A percentile compares a stretch with the other conserved stretches of the same genome.
Evolutionary conservation across 1,140 invertebrate genomes (phyloP).

Genomic region (Drosophila azteca): DNA sequence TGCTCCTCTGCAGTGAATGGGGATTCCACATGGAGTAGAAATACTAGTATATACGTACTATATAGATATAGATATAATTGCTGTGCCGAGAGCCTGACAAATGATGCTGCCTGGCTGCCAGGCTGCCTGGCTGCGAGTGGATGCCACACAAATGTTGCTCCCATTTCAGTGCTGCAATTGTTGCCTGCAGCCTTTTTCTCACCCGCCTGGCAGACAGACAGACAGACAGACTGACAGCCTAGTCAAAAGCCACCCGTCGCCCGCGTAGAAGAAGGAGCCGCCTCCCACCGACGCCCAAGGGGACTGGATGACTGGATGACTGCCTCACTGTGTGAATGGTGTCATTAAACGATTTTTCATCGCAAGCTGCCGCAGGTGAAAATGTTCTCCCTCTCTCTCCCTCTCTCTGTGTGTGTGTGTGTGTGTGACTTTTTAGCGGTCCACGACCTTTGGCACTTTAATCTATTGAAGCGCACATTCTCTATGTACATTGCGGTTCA

Average conservation of each 20-base stretch:
- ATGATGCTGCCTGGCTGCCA: slow-evolving; percentile 62
- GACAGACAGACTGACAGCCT: slow-evolving; percentile 47
- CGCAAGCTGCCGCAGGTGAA: slow-evolving; percentile 80
- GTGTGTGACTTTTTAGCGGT: slow-evolving; percentile 61
- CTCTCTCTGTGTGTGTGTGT: neutral
- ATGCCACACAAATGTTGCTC: neutral
- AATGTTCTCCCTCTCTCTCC: slow-evolving; percentile 9
- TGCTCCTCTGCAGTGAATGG: too few relatives aligned
- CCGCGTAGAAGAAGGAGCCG: neutral
- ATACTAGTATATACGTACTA: slow-evolving; percentile 1
- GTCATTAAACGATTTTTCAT: slow-evolving; percentile 84
- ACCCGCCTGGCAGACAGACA: slow-evolving; percentile 45
- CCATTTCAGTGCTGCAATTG: slow-evolving; percentile 59
- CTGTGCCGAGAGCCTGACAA: slow-evolving; percentile 71
- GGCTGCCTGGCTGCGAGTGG: slow-evolving; percentile 6
- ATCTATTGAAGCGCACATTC: slow-evolving; percentile 35
- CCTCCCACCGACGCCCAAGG: neutral
- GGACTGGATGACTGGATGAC: neutral
- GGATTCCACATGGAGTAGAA: slow-evolving; percentile 20
- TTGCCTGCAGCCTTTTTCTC: slow-evolving; percentile 54
- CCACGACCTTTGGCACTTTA: slow-evolving; percentile 68
- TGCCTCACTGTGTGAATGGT: slow-evolving; percentile 67
- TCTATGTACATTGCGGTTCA: neutral
- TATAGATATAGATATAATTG: slow-evolving; percentile 74
- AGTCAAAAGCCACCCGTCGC: slow-evolving; percentile 12